Evolutionary conservation across 2,888 invertebrate species (phyloP), one percentile per base, ranked within the genome.

Genomic region (Drosophila diplacantha): DNA sequence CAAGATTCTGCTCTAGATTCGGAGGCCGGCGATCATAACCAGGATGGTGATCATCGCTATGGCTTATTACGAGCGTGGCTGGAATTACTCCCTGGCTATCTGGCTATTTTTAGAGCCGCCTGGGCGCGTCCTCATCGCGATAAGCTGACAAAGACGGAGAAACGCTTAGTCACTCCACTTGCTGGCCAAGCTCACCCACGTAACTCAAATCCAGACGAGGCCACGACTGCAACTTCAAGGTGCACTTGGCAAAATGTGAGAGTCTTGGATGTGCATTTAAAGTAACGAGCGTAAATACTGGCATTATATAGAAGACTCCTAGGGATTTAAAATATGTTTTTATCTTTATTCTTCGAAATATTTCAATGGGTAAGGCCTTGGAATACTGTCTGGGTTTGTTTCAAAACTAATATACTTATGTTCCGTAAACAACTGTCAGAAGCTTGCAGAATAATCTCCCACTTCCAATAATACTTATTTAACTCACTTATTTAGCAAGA

Each of bases 121-220:
- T 70, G 78, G 78, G 78, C 81, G 82, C 82, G 81, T 72, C 71
- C 60, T 59, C 76, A 77, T 77, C 71, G 50, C 80, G 81, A 82
- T 82, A 80, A 77, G 75, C 71, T 58, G 46, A 52, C 55, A 53
- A 64, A 55, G 50, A 50, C 44, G 37, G 37, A 41, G 26, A 52
- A 78, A 46, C 80, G 80, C 75, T 76, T 76, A 76, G 75, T 76
- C 75, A 76, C 71, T 78, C 79, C 80, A 80, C 80, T 80, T 83
- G 80, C 79, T 73, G 76, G 72, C 79, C 62, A 52, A 72, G 78
- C 79, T 83, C 81, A 81, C 83, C 81, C 83, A 81, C 79, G 79
- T 73, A 78, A 81, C 70, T 72, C 64, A 65, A 73, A 55, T 49
- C 47, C 63, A 49, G 56, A 64, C 54, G 63, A 63, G 63, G 63